These are phyloP conservation scores for Notarius lentiginosus DNA, from an alignment of 2,113 vertebrate genomes.

Conservation along the genomic window DNA sequence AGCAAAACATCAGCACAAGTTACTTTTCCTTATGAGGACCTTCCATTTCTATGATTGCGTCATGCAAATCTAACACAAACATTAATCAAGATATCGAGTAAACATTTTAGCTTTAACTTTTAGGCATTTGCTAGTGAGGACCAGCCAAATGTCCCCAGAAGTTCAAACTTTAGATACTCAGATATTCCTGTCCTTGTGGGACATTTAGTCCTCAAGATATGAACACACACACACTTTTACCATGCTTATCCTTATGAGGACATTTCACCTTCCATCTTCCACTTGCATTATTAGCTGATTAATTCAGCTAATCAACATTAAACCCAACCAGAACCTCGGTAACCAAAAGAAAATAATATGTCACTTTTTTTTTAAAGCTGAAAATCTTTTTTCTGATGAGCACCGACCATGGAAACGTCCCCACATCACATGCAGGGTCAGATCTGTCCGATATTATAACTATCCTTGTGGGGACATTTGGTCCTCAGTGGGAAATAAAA, in stretches of 20 bases:
- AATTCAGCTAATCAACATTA: not conserved
- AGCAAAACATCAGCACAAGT: not conserved
- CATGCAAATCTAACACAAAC: not conserved
- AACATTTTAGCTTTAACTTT: too few species aligned
- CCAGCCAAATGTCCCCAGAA: not conserved
- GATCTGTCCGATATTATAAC: not conserved
- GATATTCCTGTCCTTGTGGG: not conserved
- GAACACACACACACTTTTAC: not conserved
- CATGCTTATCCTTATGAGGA: not conserved
- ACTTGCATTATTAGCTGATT: not conserved
- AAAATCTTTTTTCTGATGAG: not conserved
- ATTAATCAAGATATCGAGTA: too few species aligned
- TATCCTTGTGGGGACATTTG: not conserved
- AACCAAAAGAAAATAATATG: not conserved
- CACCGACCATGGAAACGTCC: not conserved
- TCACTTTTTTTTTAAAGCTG: not conserved
- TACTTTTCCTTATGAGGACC: too few species aligned
- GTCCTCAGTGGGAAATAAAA: too few species aligned
- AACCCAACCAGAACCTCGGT: not conserved
- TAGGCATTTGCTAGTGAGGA: not conserved
- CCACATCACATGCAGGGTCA: not conserved
- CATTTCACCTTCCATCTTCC: not conserved
- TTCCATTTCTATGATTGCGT: too few species aligned
- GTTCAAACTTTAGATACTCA: not conserved
- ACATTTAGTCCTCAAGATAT: not conserved